Evolutionary conservation across 2,113 vertebrate species (phyloP).

Genomic region (Tragelaphus buxtoni): DNA sequence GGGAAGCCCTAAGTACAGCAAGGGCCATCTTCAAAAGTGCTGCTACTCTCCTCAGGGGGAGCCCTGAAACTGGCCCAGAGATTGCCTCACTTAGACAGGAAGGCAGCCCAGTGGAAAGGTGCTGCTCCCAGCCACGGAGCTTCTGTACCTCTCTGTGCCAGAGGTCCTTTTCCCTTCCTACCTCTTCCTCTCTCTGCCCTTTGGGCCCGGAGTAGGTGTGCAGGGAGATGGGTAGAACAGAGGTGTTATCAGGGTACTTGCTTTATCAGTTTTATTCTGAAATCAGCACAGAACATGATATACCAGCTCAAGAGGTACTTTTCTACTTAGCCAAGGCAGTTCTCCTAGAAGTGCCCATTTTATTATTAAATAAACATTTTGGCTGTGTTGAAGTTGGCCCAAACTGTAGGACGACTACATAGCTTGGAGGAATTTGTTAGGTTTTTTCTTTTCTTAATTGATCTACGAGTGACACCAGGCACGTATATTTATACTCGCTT

Average conservation of each 20-base stretch:
- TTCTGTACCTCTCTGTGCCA: not conserved
- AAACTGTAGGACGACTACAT: not conserved
- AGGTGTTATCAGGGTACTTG: not conserved
- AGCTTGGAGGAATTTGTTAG: not conserved
- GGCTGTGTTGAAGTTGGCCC: not conserved
- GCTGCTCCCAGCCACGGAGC: not conserved
- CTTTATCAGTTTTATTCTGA: not conserved
- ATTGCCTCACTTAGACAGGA: not conserved
- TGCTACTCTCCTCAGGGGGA: not conserved
- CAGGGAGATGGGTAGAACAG: not conserved
- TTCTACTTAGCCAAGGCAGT: not conserved
- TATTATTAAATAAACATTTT: not conserved
- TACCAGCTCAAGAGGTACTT: not conserved
- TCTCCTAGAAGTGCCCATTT: not conserved
- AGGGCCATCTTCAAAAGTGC: not conserved
- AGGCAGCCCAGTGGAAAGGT: not conserved
- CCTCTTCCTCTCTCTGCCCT: not conserved
- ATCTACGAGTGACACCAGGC: not conserved
- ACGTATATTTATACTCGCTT: not conserved
- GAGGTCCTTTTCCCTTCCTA: not conserved
- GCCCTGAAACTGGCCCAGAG: not conserved
- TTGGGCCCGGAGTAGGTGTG: not conserved
- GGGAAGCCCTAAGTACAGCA: not conserved
- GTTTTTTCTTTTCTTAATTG: not conserved
- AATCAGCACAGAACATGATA: not conserved